phyloP scores from a whole-genome alignment of 2,797 vertebrate genomes.

The Pipistrellus pygmaeus region DNA sequence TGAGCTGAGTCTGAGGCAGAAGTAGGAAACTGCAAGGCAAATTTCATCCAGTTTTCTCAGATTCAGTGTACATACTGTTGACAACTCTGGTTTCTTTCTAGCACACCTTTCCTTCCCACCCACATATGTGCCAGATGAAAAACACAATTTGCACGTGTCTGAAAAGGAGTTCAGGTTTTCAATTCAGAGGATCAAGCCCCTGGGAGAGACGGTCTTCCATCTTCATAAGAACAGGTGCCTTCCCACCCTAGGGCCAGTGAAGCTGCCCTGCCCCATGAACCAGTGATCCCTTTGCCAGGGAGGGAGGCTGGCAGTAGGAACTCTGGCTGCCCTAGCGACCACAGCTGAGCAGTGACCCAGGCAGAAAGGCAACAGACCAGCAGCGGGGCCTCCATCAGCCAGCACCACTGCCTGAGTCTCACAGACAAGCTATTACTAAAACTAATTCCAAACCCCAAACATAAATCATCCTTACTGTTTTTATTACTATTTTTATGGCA shows the following conservation, averaged over 20 bases:
- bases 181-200: not conserved
- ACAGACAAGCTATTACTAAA: constrained; percentile 45
- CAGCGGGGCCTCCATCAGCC: not conserved
- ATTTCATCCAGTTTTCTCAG: not conserved
- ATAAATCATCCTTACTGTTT: constrained; percentile 42
- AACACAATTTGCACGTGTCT: not conserved
- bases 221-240: not conserved
- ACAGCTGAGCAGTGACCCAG: constrained; percentile 59
- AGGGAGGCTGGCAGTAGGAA: not conserved
- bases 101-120: not conserved
- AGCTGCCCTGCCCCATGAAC: not conserved
- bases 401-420: not conserved
- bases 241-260: not conserved
- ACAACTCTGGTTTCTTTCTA: constrained; percentile 34
- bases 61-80: not conserved
- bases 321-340: not conserved
- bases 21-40: not conserved
- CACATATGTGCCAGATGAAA: not conserved
- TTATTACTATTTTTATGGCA: constrained; percentile 34
- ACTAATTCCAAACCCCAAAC: not conserved
- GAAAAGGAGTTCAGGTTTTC: constrained; percentile 32
- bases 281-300: not conserved
- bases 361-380: constrained; percentile 6
- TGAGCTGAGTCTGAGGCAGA: not conserved
- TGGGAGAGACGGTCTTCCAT: not conserved